Base-by-base conservation (phyloP, 1,140 invertebrate genomes). In the Geopemphigus sp. region DNA sequence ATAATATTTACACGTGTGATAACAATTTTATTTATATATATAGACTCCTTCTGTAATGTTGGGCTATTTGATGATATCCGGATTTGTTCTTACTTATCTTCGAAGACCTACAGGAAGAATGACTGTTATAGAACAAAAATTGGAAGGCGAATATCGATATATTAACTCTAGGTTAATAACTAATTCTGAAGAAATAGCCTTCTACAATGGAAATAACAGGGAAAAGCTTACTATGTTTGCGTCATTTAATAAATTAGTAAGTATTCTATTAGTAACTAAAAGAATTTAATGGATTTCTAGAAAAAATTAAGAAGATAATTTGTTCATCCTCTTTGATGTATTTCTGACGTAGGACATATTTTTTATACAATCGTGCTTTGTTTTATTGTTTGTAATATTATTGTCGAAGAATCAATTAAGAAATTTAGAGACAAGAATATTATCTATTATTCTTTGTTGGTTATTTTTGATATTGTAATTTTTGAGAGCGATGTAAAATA, bases 131-230 rank as follows among this genome's bases (percentile, higher is more conserved):
- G 97, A 99, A 85, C 97, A 99, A 86, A 94, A 95, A 85, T 86
- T 98, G 14, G 98, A 99, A 88, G 98, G 97, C 81, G 97, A 99
- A 89, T 98, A 96, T 86, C 90, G 98, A 84, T 98, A 95, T 84
- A 95, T 99, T 26, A 97, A 99, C 86, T 96, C 96, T 11, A 88
- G 98, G 45, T 87, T 99, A 6, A 99, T 99, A 61, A 96, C 95
- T 0, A 98, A 99, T 86, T 95, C 96, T 24, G 98, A 99, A 87
- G 98, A 99, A 87, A 91, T 99, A 81, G 97, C 97, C 4, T 99
- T 99, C 86, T 99, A 98, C 85, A 82, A 82, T 74, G 83, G 83
- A 1, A 84, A 84, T 73, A 82, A 83, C 63, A 89, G 94, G 53
- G 97, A 99, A 86, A 94, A 96, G 85, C 85, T 92, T 24, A 98